phyloP scores from a whole-genome alignment of 2,888 invertebrate species.

The Caenorhabditis angaria region DNA sequence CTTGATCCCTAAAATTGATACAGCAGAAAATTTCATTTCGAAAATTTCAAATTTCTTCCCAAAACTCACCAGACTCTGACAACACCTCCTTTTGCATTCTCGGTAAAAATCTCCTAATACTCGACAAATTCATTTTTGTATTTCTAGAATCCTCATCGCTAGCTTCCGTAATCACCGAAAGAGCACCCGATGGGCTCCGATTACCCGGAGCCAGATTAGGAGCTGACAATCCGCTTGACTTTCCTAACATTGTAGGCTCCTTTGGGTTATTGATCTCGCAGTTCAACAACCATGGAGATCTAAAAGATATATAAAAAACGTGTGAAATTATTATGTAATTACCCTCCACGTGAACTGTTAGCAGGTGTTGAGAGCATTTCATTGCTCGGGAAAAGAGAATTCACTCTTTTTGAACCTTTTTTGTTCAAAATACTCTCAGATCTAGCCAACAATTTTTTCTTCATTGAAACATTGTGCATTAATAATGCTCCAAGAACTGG shows the following conservation, averaged over 20 bases:
- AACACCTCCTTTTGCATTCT: background rate
- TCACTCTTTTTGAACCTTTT: conserved; percentile 24
- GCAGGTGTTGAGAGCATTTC: conserved; percentile 36
- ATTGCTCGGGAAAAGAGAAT: conserved; percentile 37
- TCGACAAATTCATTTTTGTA: conserved; percentile 25
- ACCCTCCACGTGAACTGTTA: conserved; percentile 29
- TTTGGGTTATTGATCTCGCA: conserved; percentile 30
- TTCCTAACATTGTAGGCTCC: conserved; percentile 17
- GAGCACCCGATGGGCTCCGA: conserved; percentile 27
- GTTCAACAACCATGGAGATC: conserved; percentile 39
- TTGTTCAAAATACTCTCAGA: conserved; percentile 41
- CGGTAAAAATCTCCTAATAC: background rate
- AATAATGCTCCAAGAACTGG: conserved; percentile 54
- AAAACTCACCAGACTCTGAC: background rate
- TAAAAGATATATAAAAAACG: background rate
- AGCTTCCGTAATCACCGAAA: conserved; percentile 61
- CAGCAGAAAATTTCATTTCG: too few relatives aligned
- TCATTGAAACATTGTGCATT: conserved; percentile 39
- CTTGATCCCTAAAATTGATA: background rate
- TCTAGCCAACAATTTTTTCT: conserved; percentile 32
- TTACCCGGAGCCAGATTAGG: conserved; percentile 28
- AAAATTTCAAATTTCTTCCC: too few relatives aligned
- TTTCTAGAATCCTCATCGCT: conserved; percentile 53
- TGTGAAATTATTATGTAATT: background rate
- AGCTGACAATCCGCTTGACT: conserved; percentile 17